Evolutionary conservation across 2,797 vertebrate genomes (phyloP).

Genomic region (Masticophis lateralis): DNA sequence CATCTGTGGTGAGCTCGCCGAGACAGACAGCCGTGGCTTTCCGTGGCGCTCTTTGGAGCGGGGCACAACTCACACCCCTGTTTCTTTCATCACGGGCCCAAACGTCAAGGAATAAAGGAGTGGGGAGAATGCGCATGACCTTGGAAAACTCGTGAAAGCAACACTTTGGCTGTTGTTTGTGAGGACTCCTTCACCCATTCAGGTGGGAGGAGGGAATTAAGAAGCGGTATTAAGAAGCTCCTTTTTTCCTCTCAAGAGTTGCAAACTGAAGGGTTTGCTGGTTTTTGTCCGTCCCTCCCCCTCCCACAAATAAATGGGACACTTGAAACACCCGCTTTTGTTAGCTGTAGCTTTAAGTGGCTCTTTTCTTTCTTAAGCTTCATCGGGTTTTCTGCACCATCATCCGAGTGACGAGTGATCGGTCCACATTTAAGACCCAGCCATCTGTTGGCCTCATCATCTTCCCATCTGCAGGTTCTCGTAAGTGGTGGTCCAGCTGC

Average conservation of each 20-base stretch:
- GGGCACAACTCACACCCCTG: not conserved
- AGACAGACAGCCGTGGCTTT: not conserved
- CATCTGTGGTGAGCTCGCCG: not conserved
- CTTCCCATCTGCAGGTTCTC: not conserved
- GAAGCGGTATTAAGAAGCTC: not conserved
- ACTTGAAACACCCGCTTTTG: not conserved
- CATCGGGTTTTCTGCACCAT: not conserved
- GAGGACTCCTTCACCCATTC: not conserved
- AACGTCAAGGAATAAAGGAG: not conserved
- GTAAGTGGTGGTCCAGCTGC: not conserved
- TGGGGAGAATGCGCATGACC: not conserved
- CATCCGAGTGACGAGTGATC: not conserved
- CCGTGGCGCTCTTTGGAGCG: not conserved
- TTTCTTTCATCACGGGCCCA: not conserved
- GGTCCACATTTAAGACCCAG: not conserved
- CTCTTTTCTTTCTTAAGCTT: not conserved
- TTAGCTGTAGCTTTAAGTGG: not conserved
- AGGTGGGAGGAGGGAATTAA: not conserved
- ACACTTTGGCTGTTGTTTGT: not conserved
- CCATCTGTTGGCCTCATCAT: not conserved
- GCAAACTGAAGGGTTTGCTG: not conserved
- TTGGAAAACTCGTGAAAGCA: not conserved
- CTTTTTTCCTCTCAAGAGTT: not conserved
- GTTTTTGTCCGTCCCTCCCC: not conserved
- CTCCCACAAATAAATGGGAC: not conserved